Conservation (phyloP, 2,797 vertebrate genomes). For the Malurus splendens region DNA sequence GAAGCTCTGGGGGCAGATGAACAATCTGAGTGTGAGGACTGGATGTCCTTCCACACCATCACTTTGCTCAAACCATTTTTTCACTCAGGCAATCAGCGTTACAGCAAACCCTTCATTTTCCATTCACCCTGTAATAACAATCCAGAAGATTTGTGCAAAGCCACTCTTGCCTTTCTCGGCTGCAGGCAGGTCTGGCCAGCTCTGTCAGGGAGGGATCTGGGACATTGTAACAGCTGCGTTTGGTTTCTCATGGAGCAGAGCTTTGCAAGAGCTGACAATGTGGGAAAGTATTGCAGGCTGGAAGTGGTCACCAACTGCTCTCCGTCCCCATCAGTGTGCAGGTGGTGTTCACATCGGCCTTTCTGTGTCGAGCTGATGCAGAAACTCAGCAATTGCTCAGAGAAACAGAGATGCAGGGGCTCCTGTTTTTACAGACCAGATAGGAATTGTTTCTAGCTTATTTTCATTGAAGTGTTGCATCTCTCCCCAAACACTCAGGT, state of each 20-base stretch:
- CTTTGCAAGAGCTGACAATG: neutral
- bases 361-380: neutral
- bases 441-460: neutral
- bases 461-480: neutral
- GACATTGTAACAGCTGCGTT: neutral
- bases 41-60: neutral
- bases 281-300: neutral
- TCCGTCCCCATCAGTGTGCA: rapidly evolving
- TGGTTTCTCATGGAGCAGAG: neutral
- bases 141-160: neutral
- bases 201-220: neutral
- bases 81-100: neutral
- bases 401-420: neutral
- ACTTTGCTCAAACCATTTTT: neutral
- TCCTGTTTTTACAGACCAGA: neutral
- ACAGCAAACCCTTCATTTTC: neutral
- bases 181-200: neutral
- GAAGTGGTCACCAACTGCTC: neutral
- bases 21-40: neutral
- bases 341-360: neutral
- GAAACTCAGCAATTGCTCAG: neutral
- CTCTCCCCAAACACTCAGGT: neutral
- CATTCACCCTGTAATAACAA: neutral
- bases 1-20: neutral
- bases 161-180: neutral